phyloP scores from a whole-genome alignment of 2,797 vertebrate genomes.

The Xenops minutus region DNA sequence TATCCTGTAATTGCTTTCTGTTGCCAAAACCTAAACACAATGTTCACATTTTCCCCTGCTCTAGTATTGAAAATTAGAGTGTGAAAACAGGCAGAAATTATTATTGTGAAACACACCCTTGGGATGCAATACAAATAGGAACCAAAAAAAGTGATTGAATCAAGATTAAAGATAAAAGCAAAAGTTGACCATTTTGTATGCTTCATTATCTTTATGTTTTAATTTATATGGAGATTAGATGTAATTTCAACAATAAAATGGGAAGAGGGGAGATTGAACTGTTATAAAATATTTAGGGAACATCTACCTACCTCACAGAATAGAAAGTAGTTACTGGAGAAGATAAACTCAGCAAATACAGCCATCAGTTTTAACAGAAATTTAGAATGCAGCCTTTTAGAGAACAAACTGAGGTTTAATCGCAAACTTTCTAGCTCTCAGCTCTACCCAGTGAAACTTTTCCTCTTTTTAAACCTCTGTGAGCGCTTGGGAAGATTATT shows the following conservation, averaged over 20 bases:
- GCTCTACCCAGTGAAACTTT: not conserved
- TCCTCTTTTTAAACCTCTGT: not conserved
- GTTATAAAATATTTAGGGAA: not conserved
- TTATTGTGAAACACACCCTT: not conserved
- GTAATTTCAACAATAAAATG: not conserved
- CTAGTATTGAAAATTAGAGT: not conserved
- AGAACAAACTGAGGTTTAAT: not conserved
- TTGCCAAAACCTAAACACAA: not conserved
- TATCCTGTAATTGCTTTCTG: not conserved
- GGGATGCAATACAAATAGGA: not conserved
- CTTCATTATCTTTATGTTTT: not conserved
- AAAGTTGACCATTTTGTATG: not conserved
- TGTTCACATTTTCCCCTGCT: not conserved
- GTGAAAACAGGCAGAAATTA: not conserved
- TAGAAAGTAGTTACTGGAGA: not conserved
- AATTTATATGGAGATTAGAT: not conserved
- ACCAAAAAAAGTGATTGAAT: not conserved
- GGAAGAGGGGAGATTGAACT: not conserved
- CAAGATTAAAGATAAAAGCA: not conserved
- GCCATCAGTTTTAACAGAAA: not conserved
- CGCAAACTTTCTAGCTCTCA: not conserved
- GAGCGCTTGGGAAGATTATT: not conserved
- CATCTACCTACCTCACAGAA: not conserved
- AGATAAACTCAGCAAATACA: not conserved
- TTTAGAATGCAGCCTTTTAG: not conserved